A percentile compares a stretch with the other conserved stretches of the same genome.
These are phyloP conservation scores for Graphium colonna DNA, from an alignment of 2,888 invertebrate genomes.

Conservation along the genomic window DNA sequence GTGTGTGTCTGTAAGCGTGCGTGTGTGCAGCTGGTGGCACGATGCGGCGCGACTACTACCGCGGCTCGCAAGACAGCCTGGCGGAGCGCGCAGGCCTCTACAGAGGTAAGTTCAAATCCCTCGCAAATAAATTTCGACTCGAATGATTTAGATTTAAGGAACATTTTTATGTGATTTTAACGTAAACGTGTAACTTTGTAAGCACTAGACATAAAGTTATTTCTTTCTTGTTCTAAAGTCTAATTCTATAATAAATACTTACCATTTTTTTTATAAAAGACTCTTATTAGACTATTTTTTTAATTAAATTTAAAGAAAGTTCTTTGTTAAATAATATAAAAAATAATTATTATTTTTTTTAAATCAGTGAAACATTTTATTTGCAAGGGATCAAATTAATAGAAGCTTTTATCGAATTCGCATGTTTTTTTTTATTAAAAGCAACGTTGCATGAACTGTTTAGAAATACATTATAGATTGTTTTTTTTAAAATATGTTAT, in stretches of 20 bases:
- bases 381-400: background rate
- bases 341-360: no score
- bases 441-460: background rate
- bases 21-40: slow-evolving; percentile 63
- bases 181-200: no score
- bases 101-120: slow-evolving; percentile 80
- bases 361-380: background rate
- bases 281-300: no score
- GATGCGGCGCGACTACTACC: slow-evolving; percentile 91
- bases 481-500: no score
- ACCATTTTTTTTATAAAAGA: no score
- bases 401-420: background rate
- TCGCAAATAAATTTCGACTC: background rate
- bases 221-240: no score
- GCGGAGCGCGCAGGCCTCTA: slow-evolving; percentile 86
- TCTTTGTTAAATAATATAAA: no score
- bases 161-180: no score
- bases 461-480: background rate
- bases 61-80: slow-evolving; percentile 94
- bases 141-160: background rate
- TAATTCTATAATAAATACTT: no score
- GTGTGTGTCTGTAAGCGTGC: slow-evolving; percentile 24
- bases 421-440: background rate
- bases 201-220: no score
- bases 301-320: no score